Evolutionary conservation across 1,140 invertebrate genomes (phyloP), one percentile per base, ranked within the genome.

Genomic region (Holotrichia oblita): DNA sequence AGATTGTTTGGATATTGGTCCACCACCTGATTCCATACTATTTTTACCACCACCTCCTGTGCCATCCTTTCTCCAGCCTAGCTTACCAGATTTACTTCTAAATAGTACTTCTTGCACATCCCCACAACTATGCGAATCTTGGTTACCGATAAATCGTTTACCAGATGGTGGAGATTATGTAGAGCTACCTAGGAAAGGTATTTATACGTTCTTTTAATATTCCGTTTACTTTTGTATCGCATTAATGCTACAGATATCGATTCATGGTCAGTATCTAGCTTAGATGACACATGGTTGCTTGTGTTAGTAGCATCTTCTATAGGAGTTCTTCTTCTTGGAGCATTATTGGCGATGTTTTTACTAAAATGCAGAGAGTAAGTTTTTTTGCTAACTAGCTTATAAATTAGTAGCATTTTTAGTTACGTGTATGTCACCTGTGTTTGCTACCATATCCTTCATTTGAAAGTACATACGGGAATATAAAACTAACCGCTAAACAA

Each of bases 351-450:
- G 0, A 89, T 94, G 17, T 92, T 95, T 80, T 89, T 95, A 22
- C 90, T 95, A 42, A 93, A 94, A 85, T 95, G 93, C 87, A 90
- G 93, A 91, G 93, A 94, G 93, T 95, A 89, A 93, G 93, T 93
- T 79, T 78, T n/a, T 48, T 80, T 79, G 83, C 0, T 22, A 40
- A 10, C 6, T 41, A 74, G 27, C 27, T 34, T 34, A 34, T 34
- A 34, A 34, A 34, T 34, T 34, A 34, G 27, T 34, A 34, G 48
- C 12, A 55, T n/a, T 55, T 55, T 20, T 20, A 55, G 17, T 55
- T 55, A n/a, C 1, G 17, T 55, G 7, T 55, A n/a, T 55, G 12
- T 55, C 12, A 20, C 6, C 17, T 55, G 12, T 55, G 17, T 20
- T 20, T 55, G 17, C 4, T 34, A 34, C 27, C 27, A 4, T 2